A percentile compares a stretch with the other conserved stretches of the same genome.
These are phyloP conservation scores for Meriones unguiculatus DNA, from an alignment of 2,113 vertebrate genomes.

Conservation along the genomic window DNA sequence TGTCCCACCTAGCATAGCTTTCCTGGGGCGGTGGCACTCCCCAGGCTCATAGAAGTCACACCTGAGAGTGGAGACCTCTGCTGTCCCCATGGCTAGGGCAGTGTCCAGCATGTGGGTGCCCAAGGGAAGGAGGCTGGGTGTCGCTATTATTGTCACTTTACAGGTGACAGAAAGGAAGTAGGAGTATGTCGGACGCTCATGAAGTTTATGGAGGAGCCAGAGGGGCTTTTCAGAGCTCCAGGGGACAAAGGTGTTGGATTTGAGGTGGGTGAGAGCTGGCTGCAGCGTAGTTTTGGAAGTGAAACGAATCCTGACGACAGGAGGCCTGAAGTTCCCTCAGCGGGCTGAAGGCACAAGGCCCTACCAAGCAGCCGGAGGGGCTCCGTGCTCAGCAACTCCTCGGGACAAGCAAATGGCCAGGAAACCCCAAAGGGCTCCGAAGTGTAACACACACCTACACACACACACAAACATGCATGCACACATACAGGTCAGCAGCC, in stretches of 20 bases:
- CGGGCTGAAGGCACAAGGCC: background rate
- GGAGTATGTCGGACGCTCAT: background rate
- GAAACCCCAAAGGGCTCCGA: background rate
- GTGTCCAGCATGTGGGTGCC: background rate
- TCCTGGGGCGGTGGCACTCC: background rate
- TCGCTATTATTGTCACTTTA: background rate
- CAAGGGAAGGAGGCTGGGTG: too few species aligned
- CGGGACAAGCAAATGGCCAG: accelerated
- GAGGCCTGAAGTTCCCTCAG: background rate
- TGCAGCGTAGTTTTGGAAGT: background rate
- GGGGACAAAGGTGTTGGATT: too few species aligned
- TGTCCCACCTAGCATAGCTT: background rate
- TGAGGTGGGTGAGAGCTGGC: background rate
- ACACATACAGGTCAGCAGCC: background rate
- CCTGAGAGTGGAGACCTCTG: background rate
- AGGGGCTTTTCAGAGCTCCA: too few species aligned
- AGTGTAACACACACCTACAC: background rate
- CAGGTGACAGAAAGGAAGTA: background rate
- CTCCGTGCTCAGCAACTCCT: too few species aligned
- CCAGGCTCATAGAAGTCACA: background rate
- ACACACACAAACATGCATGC: background rate
- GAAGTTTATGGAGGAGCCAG: too few species aligned
- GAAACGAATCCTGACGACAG: background rate
- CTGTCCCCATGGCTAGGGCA: background rate
- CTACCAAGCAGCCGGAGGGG: too few species aligned